Percentiles rank a stretch among this genome's conserved stretches.
phyloP scores from a whole-genome alignment of 1,140 invertebrate species.

The Saxidomus purpurata region DNA sequence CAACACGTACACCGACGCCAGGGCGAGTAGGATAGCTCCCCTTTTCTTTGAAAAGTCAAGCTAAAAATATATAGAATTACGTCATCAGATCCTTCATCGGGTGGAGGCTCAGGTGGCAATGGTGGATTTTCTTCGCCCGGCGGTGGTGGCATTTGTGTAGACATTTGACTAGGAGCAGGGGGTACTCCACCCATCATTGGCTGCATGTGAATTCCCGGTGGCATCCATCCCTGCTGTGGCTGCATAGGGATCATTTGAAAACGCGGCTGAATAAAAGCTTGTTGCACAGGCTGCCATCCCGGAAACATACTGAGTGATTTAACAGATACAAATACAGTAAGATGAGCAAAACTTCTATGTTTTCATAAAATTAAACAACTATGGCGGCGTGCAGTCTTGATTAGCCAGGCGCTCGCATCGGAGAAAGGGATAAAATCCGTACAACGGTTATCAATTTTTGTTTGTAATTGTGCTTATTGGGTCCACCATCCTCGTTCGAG shows the following conservation, averaged over 20 bases:
- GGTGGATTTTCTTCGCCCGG: slow-evolving; percentile 75
- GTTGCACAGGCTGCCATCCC: slow-evolving; percentile 58
- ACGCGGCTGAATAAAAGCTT: slow-evolving; percentile 46
- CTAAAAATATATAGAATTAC: too few relatives aligned
- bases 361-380: not conserved
- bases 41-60: too few relatives aligned
- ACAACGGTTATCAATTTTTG: too few relatives aligned
- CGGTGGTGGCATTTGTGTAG: slow-evolving; percentile 32
- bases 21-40: too few relatives aligned
- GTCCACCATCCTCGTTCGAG: too few relatives aligned
- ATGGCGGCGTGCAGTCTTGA: not conserved
- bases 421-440: not conserved
- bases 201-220: slow-evolving; percentile 38
- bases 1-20: too few relatives aligned
- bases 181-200: slow-evolving; percentile 60
- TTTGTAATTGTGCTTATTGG: too few relatives aligned
- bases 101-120: slow-evolving; percentile 75
- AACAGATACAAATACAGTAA: too few relatives aligned
- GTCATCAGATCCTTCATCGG: slow-evolving; percentile 57
- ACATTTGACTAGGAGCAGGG: not conserved
- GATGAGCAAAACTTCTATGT: too few relatives aligned
- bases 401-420: not conserved
- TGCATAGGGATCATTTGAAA: slow-evolving; percentile 56
- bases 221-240: slow-evolving; percentile 22
- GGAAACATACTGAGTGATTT: slow-evolving; percentile 39